Conservation (phyloP, 2,113 vertebrate species). For the Serinus canaria region DNA sequence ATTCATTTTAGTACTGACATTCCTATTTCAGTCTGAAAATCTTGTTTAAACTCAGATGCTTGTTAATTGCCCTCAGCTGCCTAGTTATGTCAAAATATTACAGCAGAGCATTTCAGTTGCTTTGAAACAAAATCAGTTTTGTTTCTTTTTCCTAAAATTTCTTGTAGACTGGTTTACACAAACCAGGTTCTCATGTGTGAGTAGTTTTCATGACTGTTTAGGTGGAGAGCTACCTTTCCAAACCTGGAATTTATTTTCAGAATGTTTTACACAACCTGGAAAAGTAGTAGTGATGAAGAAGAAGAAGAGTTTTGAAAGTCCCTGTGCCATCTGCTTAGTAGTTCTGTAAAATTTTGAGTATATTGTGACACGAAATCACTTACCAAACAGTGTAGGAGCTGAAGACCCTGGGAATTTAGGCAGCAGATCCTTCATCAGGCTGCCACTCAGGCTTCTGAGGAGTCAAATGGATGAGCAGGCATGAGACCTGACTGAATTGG, state of each 20-base stretch:
- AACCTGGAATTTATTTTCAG: not conserved
- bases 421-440: not conserved
- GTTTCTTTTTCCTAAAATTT: not conserved
- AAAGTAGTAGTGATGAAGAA: not conserved
- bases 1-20: not conserved
- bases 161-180: not conserved
- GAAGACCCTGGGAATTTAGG: slow-evolving; percentile 5
- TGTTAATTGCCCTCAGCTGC: not conserved
- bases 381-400: not conserved
- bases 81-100: not conserved
- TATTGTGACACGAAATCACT: accelerated
- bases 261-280: not conserved
- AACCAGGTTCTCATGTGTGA: not conserved
- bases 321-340: not conserved
- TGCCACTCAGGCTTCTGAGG: not conserved
- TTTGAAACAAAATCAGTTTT: not conserved
- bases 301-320: not conserved
- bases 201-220: not conserved
- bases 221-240: not conserved
- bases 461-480: not conserved
- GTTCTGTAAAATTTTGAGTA: not conserved
- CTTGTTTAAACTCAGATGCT: not conserved
- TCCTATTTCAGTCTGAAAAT: not conserved
- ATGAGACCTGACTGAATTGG: not conserved
- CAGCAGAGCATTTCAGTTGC: not conserved